A percentile compares a stretch with the other conserved stretches of the same genome.
Conservation (phyloP, 2,113 vertebrate genomes). For the Brachyhypopomus gauderio region DNA sequence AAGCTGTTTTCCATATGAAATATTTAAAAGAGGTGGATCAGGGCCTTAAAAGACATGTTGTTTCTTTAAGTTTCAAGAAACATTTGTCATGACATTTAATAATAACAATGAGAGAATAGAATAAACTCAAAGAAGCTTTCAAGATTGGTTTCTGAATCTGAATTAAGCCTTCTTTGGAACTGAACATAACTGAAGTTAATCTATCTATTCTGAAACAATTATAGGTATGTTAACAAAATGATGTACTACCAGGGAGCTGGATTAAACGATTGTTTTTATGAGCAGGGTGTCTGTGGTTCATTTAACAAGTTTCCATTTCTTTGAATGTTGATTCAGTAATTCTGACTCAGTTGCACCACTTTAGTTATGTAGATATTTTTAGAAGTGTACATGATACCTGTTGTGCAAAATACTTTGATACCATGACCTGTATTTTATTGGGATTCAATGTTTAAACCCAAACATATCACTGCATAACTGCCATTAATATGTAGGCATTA, state of each 20-base stretch:
- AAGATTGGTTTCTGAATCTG: too few species aligned
- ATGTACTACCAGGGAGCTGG: too few species aligned
- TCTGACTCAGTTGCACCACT: neutral
- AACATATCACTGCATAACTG: neutral
- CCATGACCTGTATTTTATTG: conserved; percentile 8
- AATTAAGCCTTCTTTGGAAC: too few species aligned
- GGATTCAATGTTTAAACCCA: neutral
- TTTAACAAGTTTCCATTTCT: too few species aligned
- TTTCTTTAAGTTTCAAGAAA: conserved; percentile 81
- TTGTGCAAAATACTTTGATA: neutral
- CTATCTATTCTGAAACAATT: too few species aligned
- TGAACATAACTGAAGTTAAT: too few species aligned
- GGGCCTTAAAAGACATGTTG: conserved; percentile 85
- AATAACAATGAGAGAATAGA: too few species aligned
- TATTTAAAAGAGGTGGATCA: conserved; percentile 78
- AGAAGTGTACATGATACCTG: neutral
- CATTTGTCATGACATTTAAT: neutral
- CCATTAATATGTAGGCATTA: neutral
- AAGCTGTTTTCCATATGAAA: conserved; percentile 74
- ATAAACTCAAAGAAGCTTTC: too few species aligned
- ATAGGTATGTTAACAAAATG: too few species aligned
- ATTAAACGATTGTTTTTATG: too few species aligned
- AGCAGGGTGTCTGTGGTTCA: too few species aligned
- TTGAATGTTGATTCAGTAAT: neutral
- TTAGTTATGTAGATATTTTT: neutral